phyloP scores from a whole-genome alignment of 2,113 vertebrate genomes.

The Andinoacara biseriatus region DNA sequence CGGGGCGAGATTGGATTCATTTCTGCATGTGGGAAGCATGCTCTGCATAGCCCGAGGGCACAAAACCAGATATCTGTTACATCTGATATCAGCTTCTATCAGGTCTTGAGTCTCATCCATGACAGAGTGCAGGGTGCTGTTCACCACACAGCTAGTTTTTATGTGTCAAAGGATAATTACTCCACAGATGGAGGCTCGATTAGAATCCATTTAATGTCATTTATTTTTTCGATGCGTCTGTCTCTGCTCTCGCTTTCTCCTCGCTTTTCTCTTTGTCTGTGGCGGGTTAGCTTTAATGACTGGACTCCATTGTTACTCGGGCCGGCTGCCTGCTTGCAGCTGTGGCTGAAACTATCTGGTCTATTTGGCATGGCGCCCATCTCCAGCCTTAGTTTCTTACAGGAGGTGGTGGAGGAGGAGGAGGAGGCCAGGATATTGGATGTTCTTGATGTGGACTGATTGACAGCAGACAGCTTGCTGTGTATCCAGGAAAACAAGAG shows the following conservation, averaged over 20 bases:
- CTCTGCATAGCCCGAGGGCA: constrained; percentile 47
- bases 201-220: constrained; percentile 4
- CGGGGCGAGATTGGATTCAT: constrained; percentile 49
- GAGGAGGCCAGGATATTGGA: constrained; percentile 51
- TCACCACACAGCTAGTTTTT: constrained; percentile 13
- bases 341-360: constrained; percentile 79
- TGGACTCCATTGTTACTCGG: constrained; percentile 76
- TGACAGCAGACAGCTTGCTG: constrained; percentile 71
- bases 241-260: constrained; percentile 10
- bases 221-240: constrained; percentile 1
- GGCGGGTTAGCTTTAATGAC: constrained; percentile 71
- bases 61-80: constrained; percentile 48
- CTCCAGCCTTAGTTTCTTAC: constrained; percentile 59
- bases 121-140: constrained; percentile 21
- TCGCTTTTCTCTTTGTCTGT: constrained; percentile 44
- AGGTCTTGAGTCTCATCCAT: constrained; percentile 49
- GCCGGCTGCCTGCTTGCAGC: constrained; percentile 76
- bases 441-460: constrained; percentile 69
- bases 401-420: constrained; percentile 38
- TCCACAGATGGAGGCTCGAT: not conserved
- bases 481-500: constrained; percentile 51
- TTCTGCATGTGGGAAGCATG: constrained; percentile 53
- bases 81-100: constrained; percentile 62
- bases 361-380: constrained; percentile 69
- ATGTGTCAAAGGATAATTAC: not conserved